Evolutionary conservation across 1,140 invertebrate genomes (phyloP), one percentile per base, ranked within the genome.

Genomic region (Anastrepha obliqua): DNA sequence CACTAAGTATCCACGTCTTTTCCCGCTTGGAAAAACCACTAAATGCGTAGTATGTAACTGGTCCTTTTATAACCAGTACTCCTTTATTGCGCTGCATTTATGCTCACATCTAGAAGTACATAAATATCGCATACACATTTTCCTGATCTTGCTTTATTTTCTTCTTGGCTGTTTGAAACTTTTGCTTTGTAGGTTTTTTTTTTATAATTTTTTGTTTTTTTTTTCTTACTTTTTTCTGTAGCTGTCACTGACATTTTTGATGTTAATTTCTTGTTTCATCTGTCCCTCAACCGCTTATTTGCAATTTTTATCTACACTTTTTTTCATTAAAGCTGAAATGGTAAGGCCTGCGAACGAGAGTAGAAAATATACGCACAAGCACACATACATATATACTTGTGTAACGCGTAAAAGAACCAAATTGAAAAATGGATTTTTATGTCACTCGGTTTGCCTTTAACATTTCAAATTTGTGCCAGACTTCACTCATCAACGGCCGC

Each of bases 371-470:
- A 29, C 15, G 60, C 60, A 62, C n/a, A 62, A 17, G 15, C n/a
- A 67, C 7, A 39, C 4, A 42, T 58, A n/a, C 3, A 8, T 42
- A 78, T 55, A 11, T 55, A 55, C 11, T 2, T 55, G 6, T 55
- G 51, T 55, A 81, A 81, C 47, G 20, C n/a, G 8, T 20, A 58
- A 20, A 17, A n/a, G 74, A 29, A 47, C 8, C 13, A 74, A 44
- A 74, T 74, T 47, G 74, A 81, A 55, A 81, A 81, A 58, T 55
- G 74, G 74, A 81, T 81, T 81, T 81, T 81, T 81, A 15, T 81
- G 47, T 81, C 74, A 81, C 42, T 20, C 74, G 20, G 47, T 81
- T 81, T 81, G 74, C 74, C 74, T 81, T 81, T 81, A 81, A 81
- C 74, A 81, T 81, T 55, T 81, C 74, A 81, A 51, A 58, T 81